Base-by-base conservation (phyloP, 2,113 vertebrate species). In the Aphyosemion australe region DNA sequence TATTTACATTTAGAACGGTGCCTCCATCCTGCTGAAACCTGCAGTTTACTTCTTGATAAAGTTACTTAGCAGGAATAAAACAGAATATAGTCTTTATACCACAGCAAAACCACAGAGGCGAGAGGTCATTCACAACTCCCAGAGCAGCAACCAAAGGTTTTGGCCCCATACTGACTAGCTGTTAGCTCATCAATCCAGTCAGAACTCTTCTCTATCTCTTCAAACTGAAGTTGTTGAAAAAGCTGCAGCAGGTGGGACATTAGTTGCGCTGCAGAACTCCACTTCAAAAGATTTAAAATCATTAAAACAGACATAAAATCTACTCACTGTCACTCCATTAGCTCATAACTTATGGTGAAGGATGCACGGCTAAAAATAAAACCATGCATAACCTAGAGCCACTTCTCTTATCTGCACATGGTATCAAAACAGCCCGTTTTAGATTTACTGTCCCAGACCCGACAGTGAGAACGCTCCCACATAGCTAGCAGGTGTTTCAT, bases 401-500 rank as follows among this genome's bases (percentile, higher is more conserved):
- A 31, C 18, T 57, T 41, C 45, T 72, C 50, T 61, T 62, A 65
- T 48, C 45, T 65, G 13, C 10, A 52, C 57, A 15, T 42, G 41
- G 10, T 16, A 42, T 50, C 53, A 63, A 72, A 66, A 59, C 47
- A 46, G 47, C 16, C 48, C 9, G n/a, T 59, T 49, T 67, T 54
- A 69, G 56, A 74, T 66, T 61, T 42, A 43, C 34, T 42, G 55
- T 58, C 26, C 66, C 32, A 39, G 14, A 51, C 37, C 15, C 19
- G 11, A 16, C 39, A 10, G 37, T 12, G 46, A n/a, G 26, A 50
- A 46, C 45, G 62, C 47, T 62, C 46, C 31, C 48, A 32, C 50
- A 12, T 34, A 50, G 20, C 47, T 12, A 67, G 42, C 69, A 74
- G 73, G 76, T 79, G 61, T 65, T 76, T 65, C n/a, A 12, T 73